A percentile compares a stretch with the other conserved stretches of the same genome.
These are phyloP conservation scores for Arothron firmamentum DNA, from an alignment of 2,113 vertebrate species.

Conservation along the genomic window DNA sequence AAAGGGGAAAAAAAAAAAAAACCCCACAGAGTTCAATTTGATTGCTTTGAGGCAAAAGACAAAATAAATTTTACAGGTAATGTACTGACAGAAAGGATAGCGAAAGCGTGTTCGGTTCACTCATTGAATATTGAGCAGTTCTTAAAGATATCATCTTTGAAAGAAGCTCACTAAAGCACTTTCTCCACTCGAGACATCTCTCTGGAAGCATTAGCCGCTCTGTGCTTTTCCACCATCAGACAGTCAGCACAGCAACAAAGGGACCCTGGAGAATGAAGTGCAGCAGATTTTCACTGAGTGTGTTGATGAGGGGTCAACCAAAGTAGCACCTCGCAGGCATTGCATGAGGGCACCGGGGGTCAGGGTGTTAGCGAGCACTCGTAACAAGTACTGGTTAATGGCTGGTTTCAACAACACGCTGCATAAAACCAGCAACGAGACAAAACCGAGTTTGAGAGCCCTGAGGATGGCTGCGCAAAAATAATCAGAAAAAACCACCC, in stretches of 20 bases:
- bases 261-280: conserved; percentile 45
- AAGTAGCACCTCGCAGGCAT: conserved; percentile 32
- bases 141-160: conserved; percentile 18
- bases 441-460: conserved; percentile 3
- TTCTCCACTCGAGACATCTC: conserved; percentile 28
- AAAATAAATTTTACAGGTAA: neutral
- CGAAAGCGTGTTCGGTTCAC: conserved; percentile 9
- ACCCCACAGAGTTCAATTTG: neutral
- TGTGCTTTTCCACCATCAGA: conserved; percentile 39
- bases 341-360: conserved; percentile 15
- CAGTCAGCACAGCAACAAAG: conserved; percentile 38
- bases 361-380: conserved; percentile 6
- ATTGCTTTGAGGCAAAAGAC: conserved; percentile 5
- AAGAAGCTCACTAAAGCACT: conserved; percentile 24
- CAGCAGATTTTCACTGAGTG: conserved; percentile 38
- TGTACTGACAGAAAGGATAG: conserved; percentile 16
- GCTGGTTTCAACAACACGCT: conserved; percentile 24
- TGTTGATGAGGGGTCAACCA: conserved; percentile 47
- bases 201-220: conserved; percentile 41
- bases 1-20: conserved; percentile 34
- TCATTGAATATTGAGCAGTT: conserved; percentile 25
- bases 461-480: conserved; percentile 2
- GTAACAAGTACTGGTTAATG: neutral
- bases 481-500: neutral
- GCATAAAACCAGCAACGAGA: conserved; percentile 19